Conservation (phyloP, 23 tunicate species). For the Halocynthia aurantium region DNA sequence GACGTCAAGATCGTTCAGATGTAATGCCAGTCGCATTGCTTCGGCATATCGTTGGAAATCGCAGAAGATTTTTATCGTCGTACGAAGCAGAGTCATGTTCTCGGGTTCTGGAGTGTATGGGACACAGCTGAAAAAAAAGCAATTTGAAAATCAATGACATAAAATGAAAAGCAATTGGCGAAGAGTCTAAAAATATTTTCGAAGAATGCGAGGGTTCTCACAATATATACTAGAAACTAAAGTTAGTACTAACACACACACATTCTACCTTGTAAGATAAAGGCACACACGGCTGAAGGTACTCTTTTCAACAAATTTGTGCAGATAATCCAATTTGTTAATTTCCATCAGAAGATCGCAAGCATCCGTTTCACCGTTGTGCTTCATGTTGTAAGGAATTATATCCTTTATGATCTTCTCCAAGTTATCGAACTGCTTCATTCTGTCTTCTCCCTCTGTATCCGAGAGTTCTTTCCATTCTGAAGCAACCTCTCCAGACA, state of each 20-base stretch:
- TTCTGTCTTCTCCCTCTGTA: conserved; percentile 11
- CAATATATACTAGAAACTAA: no score
- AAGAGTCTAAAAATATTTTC: no score
- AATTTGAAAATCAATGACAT: neutral
- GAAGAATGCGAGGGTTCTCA: no score
- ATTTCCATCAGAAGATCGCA: conserved; percentile 97
- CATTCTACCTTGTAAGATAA: conserved; percentile 62
- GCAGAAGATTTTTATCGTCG: conserved; percentile 78
- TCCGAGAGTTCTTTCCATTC: conserved; percentile 81
- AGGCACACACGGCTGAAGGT: conserved; percentile 77
- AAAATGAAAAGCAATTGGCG: no score
- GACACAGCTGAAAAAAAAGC: conserved; percentile 68
- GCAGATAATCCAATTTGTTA: conserved; percentile 72
- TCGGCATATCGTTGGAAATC: conserved; percentile 80
- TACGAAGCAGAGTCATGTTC: conserved; percentile 71
- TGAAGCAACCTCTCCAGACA: conserved; percentile 91
- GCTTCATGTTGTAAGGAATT: conserved; percentile 97
- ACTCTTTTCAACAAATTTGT: conserved; percentile 55
- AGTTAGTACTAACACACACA: no score
- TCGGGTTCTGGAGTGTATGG: conserved; percentile 98
- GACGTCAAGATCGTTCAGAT: conserved; percentile 73
- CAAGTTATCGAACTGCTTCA: conserved; percentile 1
- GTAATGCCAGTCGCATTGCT: conserved; percentile 91
- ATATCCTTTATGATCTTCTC: conserved; percentile 47
- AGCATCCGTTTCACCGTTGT: conserved; percentile 98